phyloP scores from a whole-genome alignment of 2,797 vertebrate genomes.

The Eptatretus atami region DNA sequence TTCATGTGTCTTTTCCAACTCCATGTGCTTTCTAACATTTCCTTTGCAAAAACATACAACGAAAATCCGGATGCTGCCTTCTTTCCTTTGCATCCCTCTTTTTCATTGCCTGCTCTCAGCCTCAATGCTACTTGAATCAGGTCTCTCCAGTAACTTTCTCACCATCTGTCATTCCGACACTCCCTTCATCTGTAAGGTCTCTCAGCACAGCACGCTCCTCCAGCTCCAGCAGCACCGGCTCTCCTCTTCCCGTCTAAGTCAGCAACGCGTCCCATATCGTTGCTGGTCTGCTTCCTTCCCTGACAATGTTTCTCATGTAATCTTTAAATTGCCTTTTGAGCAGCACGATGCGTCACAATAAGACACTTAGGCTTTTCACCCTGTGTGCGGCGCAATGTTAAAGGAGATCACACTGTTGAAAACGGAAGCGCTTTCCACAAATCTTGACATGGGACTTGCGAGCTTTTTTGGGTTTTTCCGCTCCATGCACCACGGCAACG shows the following conservation, averaged over 20 bases:
- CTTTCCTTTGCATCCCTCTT: background rate
- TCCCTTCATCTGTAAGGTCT: conserved; percentile 13
- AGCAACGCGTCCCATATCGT: background rate
- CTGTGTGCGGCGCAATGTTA: conserved; percentile 44
- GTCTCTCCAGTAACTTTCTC: background rate
- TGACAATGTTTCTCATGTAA: conserved; percentile 20
- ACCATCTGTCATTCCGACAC: conserved; percentile 17
- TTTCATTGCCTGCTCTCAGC: background rate
- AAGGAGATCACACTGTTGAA: conserved; percentile 64
- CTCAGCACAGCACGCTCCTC: conserved; percentile 21
- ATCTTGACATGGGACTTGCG: conserved; percentile 42
- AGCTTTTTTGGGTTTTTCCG: conserved; percentile 4
- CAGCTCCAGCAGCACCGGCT: conserved; percentile 19
- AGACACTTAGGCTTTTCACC: conserved; percentile 16
- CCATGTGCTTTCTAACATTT: conserved; percentile 49
- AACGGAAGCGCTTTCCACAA: conserved; percentile 59
- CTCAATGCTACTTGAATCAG: background rate
- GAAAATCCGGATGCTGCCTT: conserved; percentile 20
- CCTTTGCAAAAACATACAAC: conserved; percentile 63
- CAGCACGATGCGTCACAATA: conserved; percentile 17
- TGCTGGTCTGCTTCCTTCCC: background rate
- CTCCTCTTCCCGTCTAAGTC: conserved; percentile 7
- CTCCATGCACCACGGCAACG: too few relatives aligned
- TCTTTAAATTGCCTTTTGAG: conserved; percentile 19
- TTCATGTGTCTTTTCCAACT: conserved; percentile 54